Base-by-base conservation (phyloP, 2,888 invertebrate species). In the Phyllotreta striolata region DNA sequence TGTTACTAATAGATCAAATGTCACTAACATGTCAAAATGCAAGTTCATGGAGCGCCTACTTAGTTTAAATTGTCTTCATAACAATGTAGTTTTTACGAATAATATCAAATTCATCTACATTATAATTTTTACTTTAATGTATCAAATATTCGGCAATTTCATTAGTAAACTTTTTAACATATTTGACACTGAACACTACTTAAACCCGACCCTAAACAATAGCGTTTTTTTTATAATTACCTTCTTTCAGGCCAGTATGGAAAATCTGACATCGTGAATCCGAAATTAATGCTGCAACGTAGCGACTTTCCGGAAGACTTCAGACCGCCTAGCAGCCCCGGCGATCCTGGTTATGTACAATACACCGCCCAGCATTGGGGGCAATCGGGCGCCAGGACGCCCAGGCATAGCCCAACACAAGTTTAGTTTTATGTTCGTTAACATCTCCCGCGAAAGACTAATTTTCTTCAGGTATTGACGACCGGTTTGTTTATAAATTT, bases 341-440 rank as follows among this genome's bases (percentile, higher is more conserved):
- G 86, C 0, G 90, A 91, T 78, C 90, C 90, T 0, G 91, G 91
- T 2, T 91, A 87, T 72, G 91, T 91, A 1, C 87, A 89, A 73
- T 90, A 90, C 75, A 86, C 89, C 0, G 91, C 89, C 0, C 87
- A 86, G 66, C 85, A 87, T 71, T 91, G 91, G 91, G 85, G 86
- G 0, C 74, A 77, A 73, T 59, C 73, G 70, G 52, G 73, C 72
- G 13, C 85, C 83, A 73, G 84, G 86, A 70, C 89, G 1, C 88
- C 89, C 12, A 70, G 76, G 54, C 74, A 75, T 51, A 78, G 78
- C 66, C 78, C 78, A 12, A 77, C 78, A 6, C 70, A 76, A 69
- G 77, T 78, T 60, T 77, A 70, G 47, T 41, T n/a, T 41, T 24
- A 40, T 55, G 7, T 46, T 66, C 12, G 6, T n/a, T 46, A 46